Percentiles rank a stretch among this genome's conserved stretches.
Conservation (phyloP, 2,888 invertebrate genomes). For the Orchestes rusci region DNA sequence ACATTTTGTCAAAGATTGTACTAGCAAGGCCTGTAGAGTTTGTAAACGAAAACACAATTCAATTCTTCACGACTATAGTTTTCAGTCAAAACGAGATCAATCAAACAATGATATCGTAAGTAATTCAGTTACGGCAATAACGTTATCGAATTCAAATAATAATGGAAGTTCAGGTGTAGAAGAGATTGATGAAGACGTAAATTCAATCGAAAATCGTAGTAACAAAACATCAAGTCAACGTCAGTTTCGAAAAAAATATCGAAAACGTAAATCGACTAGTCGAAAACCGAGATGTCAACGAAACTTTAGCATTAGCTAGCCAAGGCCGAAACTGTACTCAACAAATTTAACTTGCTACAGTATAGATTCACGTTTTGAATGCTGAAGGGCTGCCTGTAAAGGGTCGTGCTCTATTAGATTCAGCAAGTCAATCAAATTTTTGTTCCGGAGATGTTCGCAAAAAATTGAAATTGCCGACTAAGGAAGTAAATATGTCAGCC, state of each 20-base stretch:
- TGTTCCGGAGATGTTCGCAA: constrained; percentile 6
- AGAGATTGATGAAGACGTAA: no score
- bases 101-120: neutral
- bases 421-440: constrained; percentile 19
- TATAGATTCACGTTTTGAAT: neutral
- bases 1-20: no score
- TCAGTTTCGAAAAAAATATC: no score
- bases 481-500: constrained; percentile 7
- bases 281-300: neutral
- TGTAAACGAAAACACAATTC: neutral
- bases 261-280: no score
- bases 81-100: no score
- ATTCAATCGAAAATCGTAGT: no score
- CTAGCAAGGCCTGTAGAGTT: constrained; percentile 5
- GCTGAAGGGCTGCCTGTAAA: no score
- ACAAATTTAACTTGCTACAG: neutral
- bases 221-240: neutral
- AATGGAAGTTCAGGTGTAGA: no score
- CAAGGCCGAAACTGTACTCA: neutral
- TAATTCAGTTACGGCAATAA: constrained; percentile 17
- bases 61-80: no score
- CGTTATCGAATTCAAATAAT: no score
- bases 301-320: neutral
- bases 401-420: constrained; percentile 18
- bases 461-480: constrained; percentile 6